Percentiles rank a stretch among this genome's conserved stretches.
These are phyloP conservation scores for Synergus gifuensis DNA, from an alignment of 2,888 invertebrate species.

Conservation along the genomic window DNA sequence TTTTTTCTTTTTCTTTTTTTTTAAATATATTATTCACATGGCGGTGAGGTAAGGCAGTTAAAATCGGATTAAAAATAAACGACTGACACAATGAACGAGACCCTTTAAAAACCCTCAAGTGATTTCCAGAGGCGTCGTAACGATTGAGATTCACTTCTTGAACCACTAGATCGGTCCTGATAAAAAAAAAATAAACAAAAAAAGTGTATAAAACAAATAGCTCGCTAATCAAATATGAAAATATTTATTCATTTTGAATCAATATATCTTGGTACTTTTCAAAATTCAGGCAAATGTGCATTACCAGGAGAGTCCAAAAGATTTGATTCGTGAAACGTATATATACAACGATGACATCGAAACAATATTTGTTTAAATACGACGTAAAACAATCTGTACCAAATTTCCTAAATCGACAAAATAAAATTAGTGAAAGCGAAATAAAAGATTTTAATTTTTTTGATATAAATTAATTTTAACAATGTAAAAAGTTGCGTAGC, in stretches of 20 bases:
- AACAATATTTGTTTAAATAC: neutral
- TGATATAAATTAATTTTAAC: conserved; percentile 24
- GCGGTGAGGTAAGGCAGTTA: conserved; percentile 39
- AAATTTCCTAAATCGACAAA: neutral
- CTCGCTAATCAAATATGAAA: conserved; percentile 47
- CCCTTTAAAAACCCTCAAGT: conserved; percentile 3
- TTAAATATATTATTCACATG: conserved; percentile 38
- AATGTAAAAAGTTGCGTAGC: conserved; percentile 3
- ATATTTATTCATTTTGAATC: conserved; percentile 44
- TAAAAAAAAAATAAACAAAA: conserved; percentile 2
- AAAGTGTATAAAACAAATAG: conserved; percentile 43
- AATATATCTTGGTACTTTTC: conserved; percentile 40
- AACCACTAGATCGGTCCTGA: neutral
- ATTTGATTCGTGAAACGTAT: conserved; percentile 10
- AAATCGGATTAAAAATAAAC: conserved; percentile 36
- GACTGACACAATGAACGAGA: conserved; percentile 20
- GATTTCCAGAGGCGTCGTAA: conserved; percentile 9
- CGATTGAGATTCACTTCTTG: neutral
- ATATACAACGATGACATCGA: neutral
- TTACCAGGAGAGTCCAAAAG: conserved; percentile 42
- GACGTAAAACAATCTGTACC: conserved; percentile 19
- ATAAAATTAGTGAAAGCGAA: conserved; percentile 5
- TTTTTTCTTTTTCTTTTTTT: conserved; percentile 16
- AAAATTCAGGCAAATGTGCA: conserved; percentile 42
- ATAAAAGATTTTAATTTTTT: neutral